Conservation (phyloP, 2,888 invertebrate species). For the Brenthis hecate region DNA sequence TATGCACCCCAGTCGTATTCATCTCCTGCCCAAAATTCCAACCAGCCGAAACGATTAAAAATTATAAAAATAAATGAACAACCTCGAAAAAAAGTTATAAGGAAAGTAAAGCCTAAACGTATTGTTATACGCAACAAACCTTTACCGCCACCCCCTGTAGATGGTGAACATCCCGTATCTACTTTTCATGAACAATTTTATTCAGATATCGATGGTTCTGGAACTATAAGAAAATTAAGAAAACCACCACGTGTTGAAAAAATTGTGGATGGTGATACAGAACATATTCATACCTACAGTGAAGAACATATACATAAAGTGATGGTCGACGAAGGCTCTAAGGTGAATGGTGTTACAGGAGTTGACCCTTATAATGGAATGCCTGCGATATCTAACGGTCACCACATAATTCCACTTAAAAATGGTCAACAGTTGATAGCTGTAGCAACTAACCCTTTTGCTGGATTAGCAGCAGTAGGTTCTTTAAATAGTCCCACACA, state of each 20-base stretch:
- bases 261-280: constrained; percentile 77
- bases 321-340: constrained; percentile 61
- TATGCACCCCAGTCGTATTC: constrained; percentile 55
- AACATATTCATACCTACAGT: constrained; percentile 78
- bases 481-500: constrained; percentile 65
- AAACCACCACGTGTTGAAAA: constrained; percentile 78
- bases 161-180: constrained; percentile 70
- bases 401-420: constrained; percentile 59
- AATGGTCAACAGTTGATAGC: constrained; percentile 57
- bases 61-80: constrained; percentile 66
- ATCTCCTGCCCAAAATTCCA: constrained; percentile 48
- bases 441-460: constrained; percentile 55
- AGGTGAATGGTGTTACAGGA: constrained; percentile 52
- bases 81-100: constrained; percentile 61
- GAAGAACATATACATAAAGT: constrained; percentile 78
- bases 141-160: constrained; percentile 40
- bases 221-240: constrained; percentile 69
- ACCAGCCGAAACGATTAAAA: constrained; percentile 65
- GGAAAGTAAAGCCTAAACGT: constrained; percentile 69
- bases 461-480: constrained; percentile 56
- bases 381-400: constrained; percentile 51
- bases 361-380: constrained; percentile 58
- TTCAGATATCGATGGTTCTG: constrained; percentile 72
- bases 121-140: constrained; percentile 55
- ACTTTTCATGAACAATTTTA: constrained; percentile 77